phyloP scores from a whole-genome alignment of 2,113 vertebrate genomes.

The Genyomyrus donnyi region DNA sequence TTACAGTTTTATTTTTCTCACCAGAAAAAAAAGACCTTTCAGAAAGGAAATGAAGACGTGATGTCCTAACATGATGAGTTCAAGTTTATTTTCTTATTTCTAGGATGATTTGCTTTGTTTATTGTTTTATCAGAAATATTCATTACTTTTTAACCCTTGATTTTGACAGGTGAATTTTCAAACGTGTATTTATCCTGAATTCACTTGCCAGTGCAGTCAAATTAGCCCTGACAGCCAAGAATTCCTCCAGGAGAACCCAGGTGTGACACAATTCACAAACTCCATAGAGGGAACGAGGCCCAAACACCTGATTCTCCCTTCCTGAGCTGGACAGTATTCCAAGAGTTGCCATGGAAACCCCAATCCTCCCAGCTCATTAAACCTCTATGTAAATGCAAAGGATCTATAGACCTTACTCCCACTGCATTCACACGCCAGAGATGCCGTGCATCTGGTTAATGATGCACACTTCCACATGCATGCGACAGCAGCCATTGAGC shows the following conservation, averaged over 20 bases:
- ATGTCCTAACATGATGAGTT: background rate
- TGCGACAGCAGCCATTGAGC: background rate
- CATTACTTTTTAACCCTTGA: background rate
- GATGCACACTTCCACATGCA: background rate
- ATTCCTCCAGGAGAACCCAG: slow-evolving; percentile 9
- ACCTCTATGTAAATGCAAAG: slow-evolving; percentile 7
- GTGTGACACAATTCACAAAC: background rate
- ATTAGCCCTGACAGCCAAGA: background rate
- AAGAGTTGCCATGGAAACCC: slow-evolving; percentile 17
- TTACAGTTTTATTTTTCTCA: background rate
- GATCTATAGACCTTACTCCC: background rate
- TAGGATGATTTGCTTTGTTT: background rate
- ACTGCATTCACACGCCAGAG: background rate
- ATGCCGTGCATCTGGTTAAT: background rate
- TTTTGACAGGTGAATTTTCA: background rate
- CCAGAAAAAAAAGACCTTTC: background rate
- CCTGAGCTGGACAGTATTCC: slow-evolving; percentile 15
- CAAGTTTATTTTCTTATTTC: background rate
- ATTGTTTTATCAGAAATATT: background rate
- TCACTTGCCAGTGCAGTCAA: background rate
- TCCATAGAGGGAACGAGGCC: background rate
- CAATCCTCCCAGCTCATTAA: slow-evolving; percentile 11
- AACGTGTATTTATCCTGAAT: background rate
- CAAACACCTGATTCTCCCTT: background rate
- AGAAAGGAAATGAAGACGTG: background rate